Evolutionary conservation across 2,797 vertebrate species (phyloP), one percentile per base, ranked within the genome.

Genomic region (Poecile montanus): DNA sequence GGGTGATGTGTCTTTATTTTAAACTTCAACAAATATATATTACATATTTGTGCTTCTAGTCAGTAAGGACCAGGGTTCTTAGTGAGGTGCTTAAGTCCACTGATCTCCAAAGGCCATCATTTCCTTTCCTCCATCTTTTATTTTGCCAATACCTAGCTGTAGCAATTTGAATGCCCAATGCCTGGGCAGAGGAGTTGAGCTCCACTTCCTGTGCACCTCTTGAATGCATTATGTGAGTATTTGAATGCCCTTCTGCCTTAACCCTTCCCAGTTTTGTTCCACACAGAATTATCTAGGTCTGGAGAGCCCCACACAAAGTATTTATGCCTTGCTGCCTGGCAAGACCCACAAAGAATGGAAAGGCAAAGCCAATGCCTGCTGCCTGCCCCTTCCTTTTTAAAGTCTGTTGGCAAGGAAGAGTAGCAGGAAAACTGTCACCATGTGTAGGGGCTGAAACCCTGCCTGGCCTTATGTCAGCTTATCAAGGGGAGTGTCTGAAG

Each of bases 381-480:
- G 32, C 42, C 27, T 45, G 6, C 16, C 29, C 3, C 0, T 4
- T 72, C 26, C 54, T 58, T 62, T 29, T 22, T 30, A 3, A 92
- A 34, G 10, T 61, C 50, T 82, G 8, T 7, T n/a, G 34, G 11
- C 2, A 19, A 20, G 44, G 45, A 83, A 65, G 11, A 73, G 14
- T 30, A 83, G 56, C 0, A 5, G 22, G 30, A 70, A 88, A 76
- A 45, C 17, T 3, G 1, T 17, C 30, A 58, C 30, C 0, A 0
- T 22, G 5, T 72, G 44, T 50, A 58, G 30, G 18, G 29, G 4
- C 29, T 89, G 42, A 71, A 94, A 56, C 22, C 19, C 27, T 58
- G 3, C 13, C n/a, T 83, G 44, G 30, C 7, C 29, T 85, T 51
- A 36, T 27, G 13, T 26, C 50, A 68, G n/a, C 16, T 83, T 77